Conservation (phyloP, 2,113 vertebrate genomes). For the Scolopax mira region DNA sequence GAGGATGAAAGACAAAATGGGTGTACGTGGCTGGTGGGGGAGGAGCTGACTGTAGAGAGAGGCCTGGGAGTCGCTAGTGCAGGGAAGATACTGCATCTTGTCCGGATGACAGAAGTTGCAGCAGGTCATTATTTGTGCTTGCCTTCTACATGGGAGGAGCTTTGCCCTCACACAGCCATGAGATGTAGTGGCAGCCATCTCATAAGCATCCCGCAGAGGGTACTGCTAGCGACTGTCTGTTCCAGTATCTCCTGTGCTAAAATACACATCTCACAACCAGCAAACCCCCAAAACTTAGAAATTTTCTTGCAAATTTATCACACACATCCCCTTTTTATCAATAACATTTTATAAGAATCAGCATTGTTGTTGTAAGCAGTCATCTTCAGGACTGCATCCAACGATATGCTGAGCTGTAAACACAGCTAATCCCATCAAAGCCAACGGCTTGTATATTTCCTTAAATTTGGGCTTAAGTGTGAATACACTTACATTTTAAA, state of each 20-base stretch:
- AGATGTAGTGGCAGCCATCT: background rate
- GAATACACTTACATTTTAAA: background rate
- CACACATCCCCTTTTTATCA: background rate
- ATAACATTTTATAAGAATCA: background rate
- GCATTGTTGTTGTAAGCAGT: background rate
- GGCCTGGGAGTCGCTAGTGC: rapidly evolving
- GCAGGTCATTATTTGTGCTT: rapidly evolving
- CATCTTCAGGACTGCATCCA: background rate
- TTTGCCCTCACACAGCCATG: background rate
- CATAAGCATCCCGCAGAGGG: background rate
- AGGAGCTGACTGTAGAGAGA: background rate
- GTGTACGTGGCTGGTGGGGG: background rate
- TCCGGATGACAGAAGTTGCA: background rate
- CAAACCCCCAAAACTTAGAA: background rate
- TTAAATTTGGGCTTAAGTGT: background rate
- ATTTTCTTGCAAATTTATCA: background rate
- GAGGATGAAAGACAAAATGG: background rate
- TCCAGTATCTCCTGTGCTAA: background rate
- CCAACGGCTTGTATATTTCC: background rate
- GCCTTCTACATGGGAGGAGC: background rate
- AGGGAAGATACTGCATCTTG: background rate
- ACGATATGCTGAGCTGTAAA: background rate
- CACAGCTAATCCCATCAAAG: background rate
- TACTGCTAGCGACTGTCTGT: background rate
- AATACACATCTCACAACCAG: background rate